Base-by-base conservation (phyloP, 2,113 vertebrate genomes). In the Clarias gariepinus region DNA sequence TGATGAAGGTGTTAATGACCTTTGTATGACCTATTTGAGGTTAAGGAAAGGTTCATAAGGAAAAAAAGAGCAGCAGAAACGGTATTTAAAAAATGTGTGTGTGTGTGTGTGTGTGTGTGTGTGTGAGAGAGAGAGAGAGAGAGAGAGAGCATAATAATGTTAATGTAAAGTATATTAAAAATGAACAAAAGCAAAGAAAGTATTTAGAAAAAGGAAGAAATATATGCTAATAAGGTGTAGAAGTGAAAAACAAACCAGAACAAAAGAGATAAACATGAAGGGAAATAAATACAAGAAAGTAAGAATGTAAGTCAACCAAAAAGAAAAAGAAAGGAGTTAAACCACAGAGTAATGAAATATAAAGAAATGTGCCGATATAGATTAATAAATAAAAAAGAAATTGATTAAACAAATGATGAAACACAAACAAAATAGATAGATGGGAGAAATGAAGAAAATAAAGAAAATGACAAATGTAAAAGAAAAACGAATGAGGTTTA, bases 1-100 rank as follows among this genome's bases (percentile, higher is more conserved):
- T 41, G 41, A 41, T 69, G 81, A 83, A 68, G 41, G 81, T 83
- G 81, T 60, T 83, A 69, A 81, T n/a, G 80, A n/a, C 60, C 80
- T 82, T 18, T 52, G 4, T 30, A 33, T 83, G 82, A 83, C 41
- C 63, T 66, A 25, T 69, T 30, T 83, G 81, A 68, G 81, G 63
- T 69, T n/a, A 55, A 6, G 58, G 5, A 21, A 25, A 15, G 47
- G 52, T 69, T 36, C 4, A 63, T 52, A n/a, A 36, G 23, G 60
- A 64, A n/a, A 36, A 58, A 61, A 23, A 47, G 57, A 57, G 76
- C 53, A 53, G 52, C 13, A 78, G 15, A 13, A 53, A 47, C 25
- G 69, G 16, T 33, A 0, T 8, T 6, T 36, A 47, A 76, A 73
- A 52, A 47, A 47, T 9, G 10, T 2, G 11, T 15, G 21, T 76